These are phyloP conservation scores for Amphibalanus amphitrite DNA, from an alignment of 1,140 invertebrate species.

Conservation along the genomic window DNA sequence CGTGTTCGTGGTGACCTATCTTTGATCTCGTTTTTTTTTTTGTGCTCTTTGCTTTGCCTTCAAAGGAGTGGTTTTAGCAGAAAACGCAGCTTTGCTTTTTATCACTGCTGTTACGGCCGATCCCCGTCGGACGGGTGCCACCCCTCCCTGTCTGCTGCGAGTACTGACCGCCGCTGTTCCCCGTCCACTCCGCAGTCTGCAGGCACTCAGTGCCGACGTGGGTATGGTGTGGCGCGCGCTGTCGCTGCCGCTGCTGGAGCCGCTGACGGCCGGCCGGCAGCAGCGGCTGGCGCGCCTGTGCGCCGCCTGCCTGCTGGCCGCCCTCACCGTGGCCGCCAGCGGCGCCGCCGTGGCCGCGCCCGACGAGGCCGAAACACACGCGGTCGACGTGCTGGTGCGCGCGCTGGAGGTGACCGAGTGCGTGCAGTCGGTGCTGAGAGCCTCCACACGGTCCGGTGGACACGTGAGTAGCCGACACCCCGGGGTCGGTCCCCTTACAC, in stretches of 20 bases:
- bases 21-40: too few relatives aligned
- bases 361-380: conserved; percentile 28
- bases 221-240: conserved; percentile 62
- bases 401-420: conserved; percentile 63
- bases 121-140: too few relatives aligned
- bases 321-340: conserved; percentile 46
- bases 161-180: too few relatives aligned
- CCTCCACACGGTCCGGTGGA: conserved; percentile 66
- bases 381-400: conserved; percentile 45
- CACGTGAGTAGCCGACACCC: too few relatives aligned
- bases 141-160: too few relatives aligned
- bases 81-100: too few relatives aligned
- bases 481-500: too few relatives aligned
- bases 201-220: conserved; percentile 60
- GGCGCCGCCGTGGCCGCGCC: conserved; percentile 27
- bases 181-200: too few relatives aligned
- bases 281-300: conserved; percentile 55
- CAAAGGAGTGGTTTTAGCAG: too few relatives aligned
- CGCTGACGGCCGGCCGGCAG: conserved; percentile 57
- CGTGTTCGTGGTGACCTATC: too few relatives aligned
- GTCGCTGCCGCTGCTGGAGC: conserved; percentile 68
- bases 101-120: too few relatives aligned
- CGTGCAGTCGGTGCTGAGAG: conserved; percentile 58
- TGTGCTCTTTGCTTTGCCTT: too few relatives aligned
- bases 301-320: conserved; percentile 59